phyloP scores from a whole-genome alignment of 2,888 invertebrate genomes.

The Pseudoips prasinana region DNA sequence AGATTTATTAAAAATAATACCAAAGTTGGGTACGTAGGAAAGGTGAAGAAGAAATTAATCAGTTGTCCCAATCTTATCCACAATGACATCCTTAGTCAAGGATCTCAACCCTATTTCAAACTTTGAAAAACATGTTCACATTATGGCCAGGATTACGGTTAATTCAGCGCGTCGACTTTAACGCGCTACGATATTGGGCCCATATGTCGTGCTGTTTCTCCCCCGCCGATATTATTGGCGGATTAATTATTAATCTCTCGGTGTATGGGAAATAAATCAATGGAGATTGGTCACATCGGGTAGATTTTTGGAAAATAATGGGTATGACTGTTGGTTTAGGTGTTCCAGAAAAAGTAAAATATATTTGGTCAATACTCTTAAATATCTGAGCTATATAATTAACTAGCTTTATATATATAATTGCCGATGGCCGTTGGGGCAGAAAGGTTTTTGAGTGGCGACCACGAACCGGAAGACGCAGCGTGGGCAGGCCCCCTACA shows the following conservation, averaged over 20 bases:
- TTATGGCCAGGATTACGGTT: conserved; percentile 66
- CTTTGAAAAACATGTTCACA: conserved; percentile 66
- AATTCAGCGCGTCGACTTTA: conserved; percentile 59
- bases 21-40: no score
- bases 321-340: conserved; percentile 1
- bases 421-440: no score
- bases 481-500: no score
- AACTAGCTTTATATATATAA: no score
- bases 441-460: no score
- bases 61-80: conserved; percentile 1
- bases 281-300: conserved; percentile 29
- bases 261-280: conserved; percentile 50
- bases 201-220: conserved; percentile 64
- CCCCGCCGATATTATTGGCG: conserved; percentile 47
- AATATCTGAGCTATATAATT: no score
- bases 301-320: conserved; percentile 18
- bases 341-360: not conserved
- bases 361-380: no score
- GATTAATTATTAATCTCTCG: conserved; percentile 64
- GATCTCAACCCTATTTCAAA: conserved; percentile 33
- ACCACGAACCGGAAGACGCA: no score
- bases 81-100: conserved; percentile 10
- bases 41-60: no score
- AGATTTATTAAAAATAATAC: no score
- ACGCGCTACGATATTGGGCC: conserved; percentile 57